phyloP scores from a whole-genome alignment of 2,797 vertebrate species.

The Rhabdophis nuchalis region DNA sequence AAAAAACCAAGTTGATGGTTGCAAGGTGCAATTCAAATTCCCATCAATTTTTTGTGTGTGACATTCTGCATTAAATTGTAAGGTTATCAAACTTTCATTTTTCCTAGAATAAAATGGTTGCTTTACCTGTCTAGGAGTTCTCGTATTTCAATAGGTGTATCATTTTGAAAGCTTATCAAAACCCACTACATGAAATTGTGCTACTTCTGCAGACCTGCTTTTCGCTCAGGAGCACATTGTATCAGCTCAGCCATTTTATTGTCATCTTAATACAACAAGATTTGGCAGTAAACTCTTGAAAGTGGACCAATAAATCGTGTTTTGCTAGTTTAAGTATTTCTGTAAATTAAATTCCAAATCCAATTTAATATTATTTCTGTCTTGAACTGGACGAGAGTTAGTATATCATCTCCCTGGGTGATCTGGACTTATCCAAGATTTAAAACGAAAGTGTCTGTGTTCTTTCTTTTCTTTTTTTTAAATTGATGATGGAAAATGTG shows the following conservation, averaged over 20 bases:
- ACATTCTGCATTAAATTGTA: not conserved
- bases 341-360: not conserved
- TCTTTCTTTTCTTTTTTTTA: too few species aligned
- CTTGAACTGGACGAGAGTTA: constrained; percentile 17
- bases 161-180: not conserved
- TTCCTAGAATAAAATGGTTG: not conserved
- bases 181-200: accelerated
- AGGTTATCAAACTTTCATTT: not conserved
- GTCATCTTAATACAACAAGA: not conserved
- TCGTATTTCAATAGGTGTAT: not conserved
- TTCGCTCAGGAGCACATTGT: not conserved
- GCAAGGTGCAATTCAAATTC: not conserved
- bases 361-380: constrained; percentile 35
- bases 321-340: not conserved
- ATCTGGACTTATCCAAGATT: constrained; percentile 33
- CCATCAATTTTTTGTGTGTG: not conserved
- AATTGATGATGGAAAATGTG: constrained; percentile 10
- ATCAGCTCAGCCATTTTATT: constrained; percentile 16
- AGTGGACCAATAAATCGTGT: constrained; percentile 32
- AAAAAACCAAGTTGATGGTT: not conserved
- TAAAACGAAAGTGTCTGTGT: constrained; percentile 37
- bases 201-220: not conserved
- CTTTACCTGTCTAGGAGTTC: not conserved
- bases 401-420: constrained; percentile 39
- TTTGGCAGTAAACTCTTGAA: constrained; percentile 24